Percentiles rank a stretch among this genome's conserved stretches.
These are phyloP conservation scores for Cosmorhoe ocellata DNA, from an alignment of 2,888 invertebrate species.

Conservation along the genomic window DNA sequence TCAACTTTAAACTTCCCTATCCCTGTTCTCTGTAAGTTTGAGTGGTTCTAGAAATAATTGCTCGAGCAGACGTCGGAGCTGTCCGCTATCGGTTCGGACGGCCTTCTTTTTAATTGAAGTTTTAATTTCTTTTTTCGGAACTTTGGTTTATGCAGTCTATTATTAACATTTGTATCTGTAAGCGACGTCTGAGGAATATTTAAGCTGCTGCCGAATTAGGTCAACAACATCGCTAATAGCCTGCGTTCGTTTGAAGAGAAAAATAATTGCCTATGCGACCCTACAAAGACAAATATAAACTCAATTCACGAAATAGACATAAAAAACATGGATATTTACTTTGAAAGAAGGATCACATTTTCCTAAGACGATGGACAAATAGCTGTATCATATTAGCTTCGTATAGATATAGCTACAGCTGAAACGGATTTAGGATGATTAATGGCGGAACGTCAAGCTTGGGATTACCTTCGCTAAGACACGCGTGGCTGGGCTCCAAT, in stretches of 20 bases:
- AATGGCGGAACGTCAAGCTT: slow-evolving; percentile 35
- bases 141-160: slow-evolving; percentile 3
- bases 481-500: slow-evolving; percentile 38
- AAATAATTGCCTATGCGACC: neutral
- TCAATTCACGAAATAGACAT: slow-evolving; percentile 9
- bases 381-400: slow-evolving; percentile 19
- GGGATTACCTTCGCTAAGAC: slow-evolving; percentile 41
- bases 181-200: slow-evolving; percentile 8
- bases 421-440: slow-evolving; percentile 40
- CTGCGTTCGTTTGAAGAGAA: slow-evolving; percentile 3
- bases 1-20: slow-evolving; percentile 28
- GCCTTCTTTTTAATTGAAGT: slow-evolving; percentile 20
- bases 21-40: slow-evolving; percentile 20
- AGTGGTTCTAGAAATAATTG: slow-evolving; percentile 26
- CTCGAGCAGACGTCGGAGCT: slow-evolving; percentile 13
- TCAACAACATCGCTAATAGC: neutral
- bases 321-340: slow-evolving; percentile 1
- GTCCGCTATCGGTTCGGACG: slow-evolving; percentile 18
- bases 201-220: slow-evolving; percentile 11
- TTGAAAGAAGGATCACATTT: slow-evolving; percentile 14
- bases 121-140: slow-evolving; percentile 18
- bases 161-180: slow-evolving; percentile 6
- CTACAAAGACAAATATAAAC: neutral
- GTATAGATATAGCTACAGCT: slow-evolving; percentile 33
- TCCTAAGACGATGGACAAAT: slow-evolving; percentile 10